A percentile compares a stretch with the other conserved stretches of the same genome.
phyloP scores from a whole-genome alignment of 2,113 vertebrate species.

The Lynx canadensis region DNA sequence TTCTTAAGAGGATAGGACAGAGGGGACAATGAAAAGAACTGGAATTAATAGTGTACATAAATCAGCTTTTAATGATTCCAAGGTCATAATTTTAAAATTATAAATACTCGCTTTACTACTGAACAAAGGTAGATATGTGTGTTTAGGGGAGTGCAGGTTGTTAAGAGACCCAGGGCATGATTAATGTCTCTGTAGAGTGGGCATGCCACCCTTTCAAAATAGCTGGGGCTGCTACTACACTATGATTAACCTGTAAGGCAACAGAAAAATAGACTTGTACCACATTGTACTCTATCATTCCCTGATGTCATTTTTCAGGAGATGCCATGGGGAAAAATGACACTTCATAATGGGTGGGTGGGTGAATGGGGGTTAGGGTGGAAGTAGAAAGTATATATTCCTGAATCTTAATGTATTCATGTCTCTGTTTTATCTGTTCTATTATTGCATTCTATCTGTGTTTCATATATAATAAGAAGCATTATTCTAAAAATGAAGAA shows the following conservation, averaged over 20 bases:
- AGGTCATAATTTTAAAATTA: conserved; percentile 47
- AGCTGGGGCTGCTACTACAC: conserved; percentile 26
- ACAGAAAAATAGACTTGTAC: conserved; percentile 69
- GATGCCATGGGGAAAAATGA: conserved; percentile 32
- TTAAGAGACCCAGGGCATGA: conserved; percentile 54
- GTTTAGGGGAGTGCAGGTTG: neutral
- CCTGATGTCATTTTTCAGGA: conserved; percentile 41
- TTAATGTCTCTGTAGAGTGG: conserved; percentile 62
- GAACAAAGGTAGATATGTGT: neutral
- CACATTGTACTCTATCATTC: conserved; percentile 54
- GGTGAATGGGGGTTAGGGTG: neutral
- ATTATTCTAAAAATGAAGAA: neutral
- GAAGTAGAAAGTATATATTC: neutral
- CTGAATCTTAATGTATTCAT: neutral
- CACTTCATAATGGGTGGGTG: neutral
- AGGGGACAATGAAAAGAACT: neutral
- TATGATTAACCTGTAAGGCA: conserved; percentile 75
- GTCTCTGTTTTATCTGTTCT: conserved; percentile 18
- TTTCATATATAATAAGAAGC: neutral
- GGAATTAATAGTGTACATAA: conserved; percentile 41
- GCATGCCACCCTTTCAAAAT: conserved; percentile 58
- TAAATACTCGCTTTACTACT: neutral
- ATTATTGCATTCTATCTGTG: neutral
- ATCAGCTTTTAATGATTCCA: conserved; percentile 52
- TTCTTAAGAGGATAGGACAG: neutral